These are phyloP conservation scores for Phaethon lepturus DNA, from an alignment of 2,113 vertebrate genomes.

Conservation along the genomic window DNA sequence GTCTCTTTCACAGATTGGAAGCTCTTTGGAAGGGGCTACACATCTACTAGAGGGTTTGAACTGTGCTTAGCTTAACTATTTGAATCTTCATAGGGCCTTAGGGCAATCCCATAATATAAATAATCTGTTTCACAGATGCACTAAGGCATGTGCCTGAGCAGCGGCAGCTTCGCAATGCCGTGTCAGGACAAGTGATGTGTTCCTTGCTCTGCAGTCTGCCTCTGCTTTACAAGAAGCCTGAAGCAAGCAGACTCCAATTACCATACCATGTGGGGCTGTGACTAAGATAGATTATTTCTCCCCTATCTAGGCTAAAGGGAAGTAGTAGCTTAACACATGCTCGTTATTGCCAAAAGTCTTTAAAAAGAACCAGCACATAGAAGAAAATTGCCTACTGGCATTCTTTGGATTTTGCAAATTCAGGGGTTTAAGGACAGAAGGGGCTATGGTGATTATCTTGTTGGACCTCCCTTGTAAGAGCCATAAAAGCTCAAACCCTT, in stretches of 20 bases:
- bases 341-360: not conserved
- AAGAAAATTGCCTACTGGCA: not conserved
- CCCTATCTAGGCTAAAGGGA: not conserved
- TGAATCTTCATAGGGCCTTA: not conserved
- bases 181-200: accelerated
- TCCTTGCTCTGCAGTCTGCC: not conserved
- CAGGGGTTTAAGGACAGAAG: not conserved
- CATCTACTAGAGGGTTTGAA: not conserved
- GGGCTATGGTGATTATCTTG: not conserved
- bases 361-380: accelerated
- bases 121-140: not conserved
- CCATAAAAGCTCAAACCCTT: not conserved
- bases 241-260: not conserved
- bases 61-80: not conserved
- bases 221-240: not conserved
- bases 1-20: not conserved
- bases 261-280: not conserved
- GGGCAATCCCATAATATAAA: not conserved
- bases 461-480: not conserved
- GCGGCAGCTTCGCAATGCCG: not conserved
- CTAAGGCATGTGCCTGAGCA: not conserved
- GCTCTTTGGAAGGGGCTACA: not conserved
- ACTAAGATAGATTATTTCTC: not conserved
- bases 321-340: not conserved
- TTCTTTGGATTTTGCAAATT: not conserved